These are phyloP conservation scores for Pterocles orientalis DNA, from an alignment of 2,113 vertebrate genomes.

Conservation along the genomic window DNA sequence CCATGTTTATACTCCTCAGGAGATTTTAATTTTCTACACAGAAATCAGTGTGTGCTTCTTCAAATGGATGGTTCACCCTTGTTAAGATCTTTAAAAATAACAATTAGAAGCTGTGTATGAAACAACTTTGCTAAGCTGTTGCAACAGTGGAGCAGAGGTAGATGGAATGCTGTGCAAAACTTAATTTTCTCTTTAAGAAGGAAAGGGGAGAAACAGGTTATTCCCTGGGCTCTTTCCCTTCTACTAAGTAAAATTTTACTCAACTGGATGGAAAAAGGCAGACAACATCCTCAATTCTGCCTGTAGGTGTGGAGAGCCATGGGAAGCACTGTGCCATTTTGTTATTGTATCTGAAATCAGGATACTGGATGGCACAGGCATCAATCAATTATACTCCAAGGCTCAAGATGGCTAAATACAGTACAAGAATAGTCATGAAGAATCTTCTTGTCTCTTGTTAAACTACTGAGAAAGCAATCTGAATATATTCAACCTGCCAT, in stretches of 20 bases:
- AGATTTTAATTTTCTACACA: neutral
- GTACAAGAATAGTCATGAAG: neutral
- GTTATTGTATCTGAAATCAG: neutral
- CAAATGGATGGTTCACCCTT: neutral
- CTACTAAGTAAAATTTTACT: neutral
- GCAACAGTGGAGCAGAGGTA: rapidly evolving
- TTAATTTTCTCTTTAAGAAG: neutral
- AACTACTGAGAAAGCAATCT: neutral
- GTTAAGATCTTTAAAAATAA: neutral
- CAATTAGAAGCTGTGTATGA: neutral
- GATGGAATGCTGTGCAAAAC: neutral
- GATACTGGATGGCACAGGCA: neutral
- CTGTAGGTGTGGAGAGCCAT: neutral
- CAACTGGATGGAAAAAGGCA: neutral
- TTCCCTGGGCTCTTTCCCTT: neutral
- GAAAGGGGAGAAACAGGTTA: neutral
- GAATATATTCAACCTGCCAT: neutral
- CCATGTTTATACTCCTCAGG: neutral
- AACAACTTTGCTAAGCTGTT: neutral
- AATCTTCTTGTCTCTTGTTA: neutral
- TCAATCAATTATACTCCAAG: neutral
- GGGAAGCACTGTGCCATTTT: neutral
- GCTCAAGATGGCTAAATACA: neutral
- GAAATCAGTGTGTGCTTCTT: neutral
- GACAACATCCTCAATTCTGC: neutral